These are phyloP conservation scores for Triplophysa bombifrons DNA, from an alignment of 2,797 vertebrate species.

Conservation along the genomic window DNA sequence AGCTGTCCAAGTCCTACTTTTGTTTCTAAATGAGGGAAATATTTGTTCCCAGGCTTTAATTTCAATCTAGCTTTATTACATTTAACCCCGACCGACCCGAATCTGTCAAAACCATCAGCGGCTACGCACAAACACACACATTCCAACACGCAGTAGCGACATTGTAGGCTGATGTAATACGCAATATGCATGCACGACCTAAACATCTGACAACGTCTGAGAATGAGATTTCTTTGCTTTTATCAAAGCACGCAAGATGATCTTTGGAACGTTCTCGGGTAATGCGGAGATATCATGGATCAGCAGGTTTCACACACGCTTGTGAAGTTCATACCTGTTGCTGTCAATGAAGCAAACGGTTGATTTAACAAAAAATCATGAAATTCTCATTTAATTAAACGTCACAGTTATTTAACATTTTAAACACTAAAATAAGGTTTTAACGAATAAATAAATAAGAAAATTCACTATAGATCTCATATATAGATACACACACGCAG, in stretches of 20 bases:
- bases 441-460: no score
- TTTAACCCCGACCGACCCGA: conserved; percentile 29
- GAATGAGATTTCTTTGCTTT: neutral
- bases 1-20: conserved; percentile 40
- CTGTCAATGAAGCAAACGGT: neutral
- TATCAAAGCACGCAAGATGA: neutral
- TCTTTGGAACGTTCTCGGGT: neutral
- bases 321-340: neutral
- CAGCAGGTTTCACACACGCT: neutral
- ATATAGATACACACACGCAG: no score
- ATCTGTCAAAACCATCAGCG: conserved; percentile 30
- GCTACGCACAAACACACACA: neutral
- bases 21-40: conserved; percentile 34
- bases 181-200: neutral
- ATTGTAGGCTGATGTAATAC: neutral
- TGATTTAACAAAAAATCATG: neutral
- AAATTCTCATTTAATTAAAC: no score
- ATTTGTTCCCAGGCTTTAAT: neutral
- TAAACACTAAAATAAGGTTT: neutral
- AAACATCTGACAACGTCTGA: neutral
- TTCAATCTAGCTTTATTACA: conserved; percentile 13
- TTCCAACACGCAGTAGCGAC: neutral
- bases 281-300: neutral
- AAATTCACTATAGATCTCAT: no score
- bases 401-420: neutral